Evolutionary conservation across 1,140 invertebrate species (phyloP), one percentile per base, ranked within the genome.

Genomic region (Trichonephila clavata): DNA sequence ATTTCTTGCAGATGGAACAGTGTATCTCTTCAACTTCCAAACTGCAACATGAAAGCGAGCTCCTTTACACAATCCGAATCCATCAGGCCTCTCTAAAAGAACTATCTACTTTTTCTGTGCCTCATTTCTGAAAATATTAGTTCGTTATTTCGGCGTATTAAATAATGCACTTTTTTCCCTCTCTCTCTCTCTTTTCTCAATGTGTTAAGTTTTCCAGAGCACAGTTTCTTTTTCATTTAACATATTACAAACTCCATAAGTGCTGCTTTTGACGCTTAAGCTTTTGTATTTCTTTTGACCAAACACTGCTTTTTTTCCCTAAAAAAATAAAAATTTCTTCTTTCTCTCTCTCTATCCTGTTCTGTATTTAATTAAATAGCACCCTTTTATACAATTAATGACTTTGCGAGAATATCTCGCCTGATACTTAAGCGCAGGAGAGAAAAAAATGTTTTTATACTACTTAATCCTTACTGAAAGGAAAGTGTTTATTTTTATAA

Each of bases 331-430:
- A 84, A 16, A 0, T n/a, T 21, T n/a, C 16, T n/a, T 77, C n/a
- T 77, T 77, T 24, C 43, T 43, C 39, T 32, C 27, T 13, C 71
- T 59, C 24, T 24, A 24, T 68, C 80, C 24, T 81, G 65, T 80
- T 88, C 68, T 27, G 92, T 88, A 81, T 93, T 93, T 93, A 93
- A 93, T 93, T 93, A 93, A 93, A 93, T 93, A 87, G 86, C 84
- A 83, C 92, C 81, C 92, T 93, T 93, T 93, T 93, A 93, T 93
- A 88, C 92, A 93, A 93, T 93, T 93, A 93, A 93, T 93, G 92
- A 93, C 92, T 93, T 93, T 88, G 50, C 84, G 65, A 87, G 87
- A 93, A 93, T 93, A 93, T 93, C 92, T 88, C 57, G 84, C 50
- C 50, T 86, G 83, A 93, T 92, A 92, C 91, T 92, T 84, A 92